Conservation (phyloP, 2,113 vertebrate species). For the Tragelaphus imberbis region DNA sequence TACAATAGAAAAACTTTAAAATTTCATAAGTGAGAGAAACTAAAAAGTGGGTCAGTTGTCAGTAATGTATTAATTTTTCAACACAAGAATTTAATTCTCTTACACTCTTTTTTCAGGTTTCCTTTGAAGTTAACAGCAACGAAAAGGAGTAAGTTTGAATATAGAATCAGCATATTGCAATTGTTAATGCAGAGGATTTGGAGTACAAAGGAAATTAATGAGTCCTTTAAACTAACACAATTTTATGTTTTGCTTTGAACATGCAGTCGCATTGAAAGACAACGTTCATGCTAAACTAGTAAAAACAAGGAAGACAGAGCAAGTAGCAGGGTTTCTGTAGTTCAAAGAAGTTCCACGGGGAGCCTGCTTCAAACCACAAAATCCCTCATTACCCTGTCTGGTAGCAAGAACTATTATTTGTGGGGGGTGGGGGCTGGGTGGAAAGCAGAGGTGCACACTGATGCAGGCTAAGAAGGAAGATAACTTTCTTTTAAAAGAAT, state of each 20-base stretch:
- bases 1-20: slow-evolving; percentile 74
- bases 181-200: slow-evolving; percentile 75
- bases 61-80: slow-evolving; percentile 83
- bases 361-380: slow-evolving; percentile 67
- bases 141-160: slow-evolving; percentile 63
- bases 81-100: slow-evolving; percentile 70
- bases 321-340: slow-evolving; percentile 44
- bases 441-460: not conserved
- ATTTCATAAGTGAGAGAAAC: slow-evolving; percentile 70
- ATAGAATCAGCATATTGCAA: slow-evolving; percentile 67
- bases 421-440: not conserved
- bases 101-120: slow-evolving; percentile 52
- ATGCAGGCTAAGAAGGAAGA: not conserved
- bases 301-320: slow-evolving; percentile 75
- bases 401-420: slow-evolving; percentile 34
- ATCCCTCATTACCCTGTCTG: slow-evolving; percentile 67
- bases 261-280: slow-evolving; percentile 30
- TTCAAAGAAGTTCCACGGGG: slow-evolving; percentile 79
- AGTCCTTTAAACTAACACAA: slow-evolving; percentile 76
- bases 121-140: slow-evolving; percentile 80
- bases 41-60: slow-evolving; percentile 80
- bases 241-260: slow-evolving; percentile 79
- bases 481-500: not conserved
- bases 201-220: slow-evolving; percentile 80
- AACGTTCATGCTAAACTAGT: slow-evolving; percentile 66